A percentile compares a stretch with the other conserved stretches of the same genome.
These are phyloP conservation scores for Mystacides longicornis DNA, from an alignment of 2,888 invertebrate genomes.

Conservation along the genomic window DNA sequence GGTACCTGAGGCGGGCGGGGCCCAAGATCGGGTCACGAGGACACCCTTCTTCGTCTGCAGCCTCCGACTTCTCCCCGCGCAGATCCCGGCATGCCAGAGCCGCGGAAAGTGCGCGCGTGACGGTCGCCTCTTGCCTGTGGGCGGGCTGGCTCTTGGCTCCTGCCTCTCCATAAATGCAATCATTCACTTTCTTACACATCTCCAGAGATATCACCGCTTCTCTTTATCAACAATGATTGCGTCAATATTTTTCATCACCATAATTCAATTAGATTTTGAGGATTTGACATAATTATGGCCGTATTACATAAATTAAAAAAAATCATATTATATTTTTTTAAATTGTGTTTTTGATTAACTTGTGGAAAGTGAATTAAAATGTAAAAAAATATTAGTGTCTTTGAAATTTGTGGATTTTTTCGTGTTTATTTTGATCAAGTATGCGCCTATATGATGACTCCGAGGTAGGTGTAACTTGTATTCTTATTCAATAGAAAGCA, in stretches of 20 bases:
- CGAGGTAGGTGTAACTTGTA: conserved; percentile 22
- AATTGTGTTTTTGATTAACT: background rate
- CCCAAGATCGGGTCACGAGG: conserved; percentile 23
- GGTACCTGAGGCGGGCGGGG: conserved; percentile 32
- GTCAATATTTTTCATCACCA: no score
- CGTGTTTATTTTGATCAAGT: conserved; percentile 3
- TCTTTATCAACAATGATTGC: no score
- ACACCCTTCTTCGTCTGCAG: conserved; percentile 22
- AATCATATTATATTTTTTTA: background rate
- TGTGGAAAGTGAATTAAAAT: background rate
- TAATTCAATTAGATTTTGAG: no score
- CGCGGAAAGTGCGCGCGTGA: conserved; percentile 29
- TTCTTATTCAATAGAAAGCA: background rate
- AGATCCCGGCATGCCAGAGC: conserved; percentile 9
- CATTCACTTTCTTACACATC: no score
- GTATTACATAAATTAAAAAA: no score
- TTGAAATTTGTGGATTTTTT: background rate
- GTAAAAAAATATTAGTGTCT: background rate
- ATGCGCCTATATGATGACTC: conserved; percentile 26
- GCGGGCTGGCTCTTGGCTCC: conserved; percentile 13
- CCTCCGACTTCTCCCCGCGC: conserved; percentile 5
- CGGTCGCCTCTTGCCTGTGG: conserved; percentile 31
- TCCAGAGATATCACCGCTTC: no score
- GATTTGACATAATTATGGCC: no score
- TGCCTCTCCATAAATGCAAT: no score